Conservation (phyloP, 2,888 invertebrate species). For the Elegia similella region DNA sequence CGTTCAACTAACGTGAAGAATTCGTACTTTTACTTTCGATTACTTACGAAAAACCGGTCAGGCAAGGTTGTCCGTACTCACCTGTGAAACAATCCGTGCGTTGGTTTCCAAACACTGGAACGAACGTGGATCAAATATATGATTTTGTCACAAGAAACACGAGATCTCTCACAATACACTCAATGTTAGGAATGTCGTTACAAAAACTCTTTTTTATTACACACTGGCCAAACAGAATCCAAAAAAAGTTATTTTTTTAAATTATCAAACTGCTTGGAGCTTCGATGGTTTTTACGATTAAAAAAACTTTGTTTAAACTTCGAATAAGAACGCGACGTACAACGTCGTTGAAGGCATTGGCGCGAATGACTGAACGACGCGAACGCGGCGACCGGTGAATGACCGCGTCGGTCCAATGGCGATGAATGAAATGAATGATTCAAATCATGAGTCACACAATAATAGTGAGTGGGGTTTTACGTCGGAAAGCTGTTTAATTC, state of each 20-base stretch:
- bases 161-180: conserved; percentile 37
- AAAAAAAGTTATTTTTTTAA: neutral
- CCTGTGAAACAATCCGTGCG: conserved; percentile 19
- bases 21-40: conserved; percentile 53
- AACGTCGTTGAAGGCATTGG: neutral
- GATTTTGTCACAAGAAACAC: conserved; percentile 38
- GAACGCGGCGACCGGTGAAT: conserved; percentile 5
- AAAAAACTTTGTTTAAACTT: conserved; percentile 8
- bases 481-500: conserved; percentile 3
- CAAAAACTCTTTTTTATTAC: neutral
- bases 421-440: conserved; percentile 11
- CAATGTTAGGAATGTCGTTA: conserved; percentile 6
- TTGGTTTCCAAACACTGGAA: conserved; percentile 32
- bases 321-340: neutral
- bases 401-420: neutral
- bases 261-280: neutral
- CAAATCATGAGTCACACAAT: conserved; percentile 7
- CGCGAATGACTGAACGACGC: neutral
- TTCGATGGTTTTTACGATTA: neutral
- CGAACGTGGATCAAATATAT: conserved; percentile 35
- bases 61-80: conserved; percentile 32
- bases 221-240: neutral
- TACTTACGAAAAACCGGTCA: conserved; percentile 53
- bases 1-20: conserved; percentile 23
- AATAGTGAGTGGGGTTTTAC: conserved; percentile 21